These are phyloP conservation scores for Mionectes macconnelli DNA, from an alignment of 2,113 vertebrate genomes.

Conservation along the genomic window DNA sequence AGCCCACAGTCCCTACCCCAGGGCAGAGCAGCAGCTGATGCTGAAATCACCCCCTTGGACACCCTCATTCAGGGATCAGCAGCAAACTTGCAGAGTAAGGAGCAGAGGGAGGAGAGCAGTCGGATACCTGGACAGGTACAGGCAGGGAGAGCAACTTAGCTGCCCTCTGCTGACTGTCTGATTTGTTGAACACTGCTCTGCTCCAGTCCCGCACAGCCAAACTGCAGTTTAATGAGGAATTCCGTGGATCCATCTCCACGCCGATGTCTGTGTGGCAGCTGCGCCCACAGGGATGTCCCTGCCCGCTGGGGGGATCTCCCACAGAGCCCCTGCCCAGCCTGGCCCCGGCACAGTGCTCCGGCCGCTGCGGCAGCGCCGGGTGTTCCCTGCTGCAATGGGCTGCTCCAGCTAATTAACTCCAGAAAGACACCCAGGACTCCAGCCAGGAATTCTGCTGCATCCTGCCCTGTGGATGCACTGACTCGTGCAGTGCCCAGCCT, in stretches of 20 bases:
- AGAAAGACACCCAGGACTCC: neutral
- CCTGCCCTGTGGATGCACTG: neutral
- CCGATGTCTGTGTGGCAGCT: accelerated
- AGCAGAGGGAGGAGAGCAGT: neutral
- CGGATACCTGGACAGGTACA: neutral
- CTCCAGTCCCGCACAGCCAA: neutral
- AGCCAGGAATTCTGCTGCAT: constrained; percentile 26
- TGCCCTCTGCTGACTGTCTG: constrained; percentile 49
- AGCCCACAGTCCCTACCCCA: accelerated
- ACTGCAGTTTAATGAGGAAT: accelerated
- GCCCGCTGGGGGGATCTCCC: neutral
- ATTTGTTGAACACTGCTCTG: accelerated
- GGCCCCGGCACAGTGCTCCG: neutral
- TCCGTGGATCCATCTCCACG: accelerated
- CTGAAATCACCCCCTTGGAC: accelerated
- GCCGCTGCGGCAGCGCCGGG: neutral
- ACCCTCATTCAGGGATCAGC: neutral
- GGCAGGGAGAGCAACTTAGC: neutral
- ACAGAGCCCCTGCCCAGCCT: neutral
- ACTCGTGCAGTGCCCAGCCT: accelerated
- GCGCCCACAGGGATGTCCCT: accelerated
- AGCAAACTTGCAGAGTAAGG: neutral
- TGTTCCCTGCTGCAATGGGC: neutral
- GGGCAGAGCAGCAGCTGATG: neutral
- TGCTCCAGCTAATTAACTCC: neutral